Percentiles rank a stretch among this genome's conserved stretches.
Conservation (phyloP, 2,797 vertebrate species). For the Acanthurus leucopareius region DNA sequence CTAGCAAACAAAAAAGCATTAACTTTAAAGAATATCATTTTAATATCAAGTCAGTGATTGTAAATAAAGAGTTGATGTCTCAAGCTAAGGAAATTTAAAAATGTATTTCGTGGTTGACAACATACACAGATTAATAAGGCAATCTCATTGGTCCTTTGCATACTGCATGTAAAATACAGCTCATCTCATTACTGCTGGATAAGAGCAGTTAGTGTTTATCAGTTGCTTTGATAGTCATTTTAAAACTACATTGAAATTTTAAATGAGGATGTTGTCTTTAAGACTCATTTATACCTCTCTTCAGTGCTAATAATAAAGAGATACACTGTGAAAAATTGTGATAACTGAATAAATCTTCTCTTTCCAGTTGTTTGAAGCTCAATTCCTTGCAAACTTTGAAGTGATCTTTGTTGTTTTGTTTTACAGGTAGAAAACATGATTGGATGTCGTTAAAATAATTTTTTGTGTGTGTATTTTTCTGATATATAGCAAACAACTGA, state of each 20-base stretch:
- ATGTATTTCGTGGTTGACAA: constrained; percentile 64
- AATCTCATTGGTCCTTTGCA: constrained; percentile 67
- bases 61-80: constrained; percentile 35
- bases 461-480: too few relatives aligned
- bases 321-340: too few relatives aligned
- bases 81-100: constrained; percentile 59
- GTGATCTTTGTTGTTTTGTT: too few relatives aligned
- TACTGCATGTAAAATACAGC: constrained; percentile 39
- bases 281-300: constrained; percentile 28
- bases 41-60: too few relatives aligned
- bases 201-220: constrained; percentile 66
- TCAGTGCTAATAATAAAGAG: too few relatives aligned
- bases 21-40: too few relatives aligned
- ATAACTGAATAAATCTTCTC: too few relatives aligned
- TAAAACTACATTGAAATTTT: constrained; percentile 26
- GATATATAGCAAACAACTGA: too few relatives aligned
- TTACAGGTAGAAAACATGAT: too few relatives aligned
- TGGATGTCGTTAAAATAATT: too few relatives aligned
- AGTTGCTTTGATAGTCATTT: constrained; percentile 63
- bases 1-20: background rate
- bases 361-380: too few relatives aligned
- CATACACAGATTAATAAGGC: constrained; percentile 72
- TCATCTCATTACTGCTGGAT: constrained; percentile 66
- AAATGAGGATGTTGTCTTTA: constrained; percentile 39
- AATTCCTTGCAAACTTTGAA: too few relatives aligned